Conservation (phyloP, 2,113 vertebrate species). For the Rhea americana region DNA sequence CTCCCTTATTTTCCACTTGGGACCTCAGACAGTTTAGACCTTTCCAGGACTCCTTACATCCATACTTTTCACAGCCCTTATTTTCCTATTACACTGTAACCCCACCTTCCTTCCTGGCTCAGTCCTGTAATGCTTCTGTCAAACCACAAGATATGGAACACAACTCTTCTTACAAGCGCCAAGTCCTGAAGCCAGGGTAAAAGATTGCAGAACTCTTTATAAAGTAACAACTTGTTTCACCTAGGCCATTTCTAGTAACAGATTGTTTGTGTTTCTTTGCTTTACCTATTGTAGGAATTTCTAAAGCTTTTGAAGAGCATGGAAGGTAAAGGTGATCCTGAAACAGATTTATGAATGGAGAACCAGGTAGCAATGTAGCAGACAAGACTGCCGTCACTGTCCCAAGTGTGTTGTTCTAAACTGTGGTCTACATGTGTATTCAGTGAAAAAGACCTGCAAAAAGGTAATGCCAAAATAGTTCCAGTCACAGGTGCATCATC, state of each 20-base stretch:
- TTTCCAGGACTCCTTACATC: background rate
- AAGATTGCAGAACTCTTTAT: background rate
- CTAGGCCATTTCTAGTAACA: background rate
- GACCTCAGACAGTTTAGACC: background rate
- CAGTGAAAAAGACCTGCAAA: background rate
- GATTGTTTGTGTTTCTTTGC: background rate
- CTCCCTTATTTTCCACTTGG: fast-evolving
- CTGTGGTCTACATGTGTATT: background rate
- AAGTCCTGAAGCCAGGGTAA: background rate
- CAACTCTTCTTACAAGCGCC: background rate
- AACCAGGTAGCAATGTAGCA: background rate
- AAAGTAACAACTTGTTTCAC: background rate
- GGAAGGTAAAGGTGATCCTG: background rate
- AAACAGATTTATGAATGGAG: background rate
- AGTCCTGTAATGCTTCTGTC: background rate
- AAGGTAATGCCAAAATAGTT: fast-evolving
- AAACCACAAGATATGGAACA: background rate
- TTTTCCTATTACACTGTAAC: background rate
- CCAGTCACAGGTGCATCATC: fast-evolving
- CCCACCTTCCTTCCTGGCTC: background rate
- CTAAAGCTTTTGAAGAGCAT: background rate
- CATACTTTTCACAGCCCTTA: background rate
- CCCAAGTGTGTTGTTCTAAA: background rate
- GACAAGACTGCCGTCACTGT: background rate
- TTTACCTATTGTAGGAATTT: background rate